Base-by-base conservation (phyloP, 1,140 invertebrate species). In the Zaprionus gabonicus region DNA sequence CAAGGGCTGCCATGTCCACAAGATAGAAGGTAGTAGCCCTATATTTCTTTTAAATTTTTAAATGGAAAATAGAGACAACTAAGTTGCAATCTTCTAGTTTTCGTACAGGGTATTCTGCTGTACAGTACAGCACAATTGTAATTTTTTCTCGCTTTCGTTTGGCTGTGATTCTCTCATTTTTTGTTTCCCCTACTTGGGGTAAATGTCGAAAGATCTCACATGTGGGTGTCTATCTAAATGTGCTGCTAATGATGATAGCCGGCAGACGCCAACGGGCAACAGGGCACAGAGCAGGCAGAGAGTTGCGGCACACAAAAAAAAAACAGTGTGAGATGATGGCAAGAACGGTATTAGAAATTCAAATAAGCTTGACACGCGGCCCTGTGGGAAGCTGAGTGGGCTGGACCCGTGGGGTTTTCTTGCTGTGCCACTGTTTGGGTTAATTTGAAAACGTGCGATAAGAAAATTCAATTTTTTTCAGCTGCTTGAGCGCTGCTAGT, bases 371-470 rank as follows among this genome's bases (percentile, higher is more conserved):
- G 63, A 63, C 70, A 68, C 64, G 12, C 44, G 56, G 25, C 28
- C 46, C 38, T 34, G 38, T 34, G 25, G 59, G 46, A 51, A 20
- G 44, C 46, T 25, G 17, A 20, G 53, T 12, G 46, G 51, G 20
- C 57, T 46, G 38, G 17, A 58, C 64, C 53, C 44, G 31, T 13
- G 13, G 25, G 41, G 15, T 55, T 28, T 20, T 34, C 13, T 57
- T 68, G 53, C 49, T 55, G 74, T 55, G 74, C 41, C 60, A 62
- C 66, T 78, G 46, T 67, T 58, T 82, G 69, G 81, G 74, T 85
- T 90, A 90, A 90, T 85, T 90, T 90, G 71, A 78, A 85, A 77
- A 82, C 71, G 69, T 90, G 59, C 70, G 81, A 90, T 85, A 90
- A 82, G 71, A 64, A 74, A 71, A 81, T 91, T 90, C 74, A 78